A percentile compares a stretch with the other conserved stretches of the same genome.
Conservation (phyloP, 2,797 vertebrate species). For the Neomorphus geoffroyi region DNA sequence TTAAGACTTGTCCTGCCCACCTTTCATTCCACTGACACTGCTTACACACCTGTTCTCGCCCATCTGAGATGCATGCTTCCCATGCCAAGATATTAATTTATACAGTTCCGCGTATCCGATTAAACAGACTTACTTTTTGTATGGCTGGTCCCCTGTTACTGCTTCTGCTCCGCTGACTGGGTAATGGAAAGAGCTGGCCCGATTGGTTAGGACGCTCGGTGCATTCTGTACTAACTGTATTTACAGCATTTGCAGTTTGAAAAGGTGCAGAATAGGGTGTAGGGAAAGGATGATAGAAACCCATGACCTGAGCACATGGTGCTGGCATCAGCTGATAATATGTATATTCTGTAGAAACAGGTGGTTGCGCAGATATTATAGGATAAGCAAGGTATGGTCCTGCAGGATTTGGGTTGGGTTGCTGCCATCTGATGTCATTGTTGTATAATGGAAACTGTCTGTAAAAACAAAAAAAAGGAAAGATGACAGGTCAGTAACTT, state of each 20-base stretch:
- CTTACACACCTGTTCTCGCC: background rate
- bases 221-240: slow-evolving; percentile 85
- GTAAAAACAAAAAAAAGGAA: slow-evolving; percentile 37
- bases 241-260: slow-evolving; percentile 84
- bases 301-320: slow-evolving; percentile 96
- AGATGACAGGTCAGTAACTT: background rate
- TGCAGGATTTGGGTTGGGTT: slow-evolving; percentile 87
- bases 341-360: slow-evolving; percentile 91
- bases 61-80: background rate
- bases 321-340: slow-evolving; percentile 97
- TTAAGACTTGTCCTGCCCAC: background rate
- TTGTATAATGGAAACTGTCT: slow-evolving; percentile 94
- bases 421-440: slow-evolving; percentile 95
- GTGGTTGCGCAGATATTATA: slow-evolving; percentile 91
- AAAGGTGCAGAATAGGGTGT: slow-evolving; percentile 85
- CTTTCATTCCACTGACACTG: background rate
- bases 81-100: background rate
- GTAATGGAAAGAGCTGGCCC: slow-evolving; percentile 82
- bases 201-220: slow-evolving; percentile 82
- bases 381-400: slow-evolving; percentile 96
- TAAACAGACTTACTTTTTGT: slow-evolving; percentile 84
- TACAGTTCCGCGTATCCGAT: background rate
- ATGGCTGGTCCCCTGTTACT: slow-evolving; percentile 79
- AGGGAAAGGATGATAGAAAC: slow-evolving; percentile 96
- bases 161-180: slow-evolving; percentile 85